Evolutionary conservation across 1,140 invertebrate species (phyloP), one percentile per base, ranked within the genome.

Genomic region (Aphelenchoides fujianensis): DNA sequence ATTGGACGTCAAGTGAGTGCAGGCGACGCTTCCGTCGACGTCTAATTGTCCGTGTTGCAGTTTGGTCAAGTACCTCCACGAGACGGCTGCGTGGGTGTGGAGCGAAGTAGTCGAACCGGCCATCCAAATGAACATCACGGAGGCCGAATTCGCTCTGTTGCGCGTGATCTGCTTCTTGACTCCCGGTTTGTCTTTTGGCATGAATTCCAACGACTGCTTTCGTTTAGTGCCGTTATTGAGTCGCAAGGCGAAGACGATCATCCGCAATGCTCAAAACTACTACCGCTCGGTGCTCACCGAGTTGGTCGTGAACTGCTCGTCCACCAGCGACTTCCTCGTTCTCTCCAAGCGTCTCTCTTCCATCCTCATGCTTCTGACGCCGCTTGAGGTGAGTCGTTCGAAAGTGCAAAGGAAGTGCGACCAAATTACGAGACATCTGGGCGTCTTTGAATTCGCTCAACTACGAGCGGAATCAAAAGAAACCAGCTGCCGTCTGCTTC

Each of bases 331-430:
- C 19, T 59, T 59, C 23, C 19, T 59, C 7, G 55, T 59, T 23
- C 34, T 59, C 28, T 59, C 55, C 55, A 59, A 59, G 34, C 55
- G 55, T 59, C 55, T 59, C 28, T 59, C 55, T 59, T 59, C 55
- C 12, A 59, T 59, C 34, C 55, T 59, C 5, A 59, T 59, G 55
- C 55, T 59, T 23, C 34, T 59, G 19, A 59, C 55, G 5, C 55
- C 55, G 23, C 19, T 59, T 5, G 55, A 59, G 41, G 41, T 48
- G 23, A 48, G 41, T 48, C 12, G 12, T n/a, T n/a, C n/a, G n/a
- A n/a, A n/a, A n/a, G n/a, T n/a, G n/a, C n/a, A n/a, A n/a, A n/a
- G n/a, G n/a, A n/a, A n/a, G n/a, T n/a, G n/a, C n/a, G n/a, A n/a
- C n/a, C n/a, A n/a, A n/a, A n/a, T n/a, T n/a, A n/a, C n/a, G n/a